phyloP scores from a whole-genome alignment of 1,140 invertebrate genomes.

The Charaxes varanes region DNA sequence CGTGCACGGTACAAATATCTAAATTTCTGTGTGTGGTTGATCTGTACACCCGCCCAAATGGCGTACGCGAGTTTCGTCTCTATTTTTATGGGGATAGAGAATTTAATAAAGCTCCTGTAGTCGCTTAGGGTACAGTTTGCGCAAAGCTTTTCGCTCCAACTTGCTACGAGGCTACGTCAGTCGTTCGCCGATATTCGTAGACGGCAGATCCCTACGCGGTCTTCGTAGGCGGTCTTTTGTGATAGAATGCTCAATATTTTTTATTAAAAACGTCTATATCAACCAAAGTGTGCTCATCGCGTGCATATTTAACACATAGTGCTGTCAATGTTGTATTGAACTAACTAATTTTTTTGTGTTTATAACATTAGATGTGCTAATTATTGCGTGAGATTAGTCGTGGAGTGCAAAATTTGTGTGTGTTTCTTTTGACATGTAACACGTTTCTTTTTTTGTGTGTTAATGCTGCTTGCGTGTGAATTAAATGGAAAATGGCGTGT shows the following conservation, averaged over 20 bases:
- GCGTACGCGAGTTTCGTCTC: neutral
- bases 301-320: constrained; percentile 4
- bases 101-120: neutral
- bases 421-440: constrained; percentile 16
- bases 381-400: constrained; percentile 26
- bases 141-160: constrained; percentile 50
- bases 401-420: constrained; percentile 21
- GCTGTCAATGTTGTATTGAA: constrained; percentile 3
- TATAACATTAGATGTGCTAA: constrained; percentile 21
- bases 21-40: constrained; percentile 6
- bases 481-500: constrained; percentile 23
- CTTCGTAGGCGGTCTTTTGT: constrained; percentile 19
- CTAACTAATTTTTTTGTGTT: neutral
- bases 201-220: constrained; percentile 24
- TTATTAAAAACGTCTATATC: constrained; percentile 29
- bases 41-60: constrained; percentile 6
- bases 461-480: constrained; percentile 21
- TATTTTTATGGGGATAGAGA: constrained; percentile 4
- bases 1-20: constrained; percentile 11
- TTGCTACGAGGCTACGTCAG: constrained; percentile 42
- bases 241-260: constrained; percentile 23
- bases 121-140: constrained; percentile 29
- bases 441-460: constrained; percentile 11
- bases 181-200: constrained; percentile 34
- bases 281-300: too few relatives aligned